Conservation (phyloP, 2,113 vertebrate genomes). For the Cyprinus carpio region DNA sequence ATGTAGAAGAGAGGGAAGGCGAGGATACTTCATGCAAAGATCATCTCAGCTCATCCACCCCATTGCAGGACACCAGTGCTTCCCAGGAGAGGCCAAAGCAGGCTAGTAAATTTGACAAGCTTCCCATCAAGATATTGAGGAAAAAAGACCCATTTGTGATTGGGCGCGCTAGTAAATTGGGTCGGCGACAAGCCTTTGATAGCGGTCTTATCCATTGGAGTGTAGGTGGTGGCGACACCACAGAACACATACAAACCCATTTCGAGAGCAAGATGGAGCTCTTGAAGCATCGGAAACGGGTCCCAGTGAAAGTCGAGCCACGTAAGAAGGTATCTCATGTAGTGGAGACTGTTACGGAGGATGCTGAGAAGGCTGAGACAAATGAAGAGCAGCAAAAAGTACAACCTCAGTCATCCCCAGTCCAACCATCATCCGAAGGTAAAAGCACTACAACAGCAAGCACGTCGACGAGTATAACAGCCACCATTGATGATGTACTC, state of each 20-base stretch:
- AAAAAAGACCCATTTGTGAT: slow-evolving; percentile 91
- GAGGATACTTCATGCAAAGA: slow-evolving; percentile 51
- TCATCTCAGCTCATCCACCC: slow-evolving; percentile 54
- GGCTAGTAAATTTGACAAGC: slow-evolving; percentile 95
- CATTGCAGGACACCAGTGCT: slow-evolving; percentile 60
- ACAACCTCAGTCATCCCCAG: slow-evolving; percentile 53
- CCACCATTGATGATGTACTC: slow-evolving; percentile 89
- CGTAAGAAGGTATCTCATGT: slow-evolving; percentile 72
- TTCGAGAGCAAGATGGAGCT: slow-evolving; percentile 89
- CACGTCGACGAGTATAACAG: slow-evolving; percentile 73
- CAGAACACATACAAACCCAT: slow-evolving; percentile 98
- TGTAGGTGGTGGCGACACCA: slow-evolving; percentile 95
- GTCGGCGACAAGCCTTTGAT: slow-evolving; percentile 91
- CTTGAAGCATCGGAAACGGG: slow-evolving; percentile 76
- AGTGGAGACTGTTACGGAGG: slow-evolving; percentile 67
- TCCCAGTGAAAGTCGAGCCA: slow-evolving; percentile 58
- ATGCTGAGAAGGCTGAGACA: slow-evolving; percentile 67
- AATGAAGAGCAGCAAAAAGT: slow-evolving; percentile 41
- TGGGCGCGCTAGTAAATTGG: slow-evolving; percentile 85
- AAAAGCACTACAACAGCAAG: slow-evolving; percentile 29
- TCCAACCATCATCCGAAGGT: slow-evolving; percentile 42
- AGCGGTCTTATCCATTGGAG: slow-evolving; percentile 97
- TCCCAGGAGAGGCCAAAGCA: slow-evolving; percentile 82
- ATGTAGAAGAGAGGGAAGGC: slow-evolving; percentile 58
- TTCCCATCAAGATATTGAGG: slow-evolving; percentile 91